Conservation (phyloP, 2,113 vertebrate species). For the Pituophis catenifer region DNA sequence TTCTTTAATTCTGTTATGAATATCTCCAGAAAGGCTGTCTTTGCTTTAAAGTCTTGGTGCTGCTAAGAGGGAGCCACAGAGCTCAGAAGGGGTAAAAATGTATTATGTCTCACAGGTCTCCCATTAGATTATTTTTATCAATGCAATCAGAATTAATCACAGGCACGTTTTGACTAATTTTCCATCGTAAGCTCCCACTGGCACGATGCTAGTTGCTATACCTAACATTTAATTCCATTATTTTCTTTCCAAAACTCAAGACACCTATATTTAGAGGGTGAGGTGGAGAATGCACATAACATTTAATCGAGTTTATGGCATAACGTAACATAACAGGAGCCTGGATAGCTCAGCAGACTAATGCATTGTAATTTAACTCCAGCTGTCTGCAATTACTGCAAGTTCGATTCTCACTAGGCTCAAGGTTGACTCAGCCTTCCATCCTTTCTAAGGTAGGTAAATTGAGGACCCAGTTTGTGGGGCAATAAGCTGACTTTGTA, state of each 20-base stretch:
- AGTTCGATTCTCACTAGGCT: too few relatives aligned
- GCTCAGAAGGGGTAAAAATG: slow-evolving; percentile 49
- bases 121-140: slow-evolving; percentile 74
- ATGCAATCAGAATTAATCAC: slow-evolving; percentile 74
- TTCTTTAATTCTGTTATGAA: slow-evolving; percentile 81
- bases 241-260: slow-evolving; percentile 29
- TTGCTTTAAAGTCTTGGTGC: slow-evolving; percentile 63
- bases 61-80: slow-evolving; percentile 69
- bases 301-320: neutral
- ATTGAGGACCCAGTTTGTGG: too few relatives aligned
- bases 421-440: too few relatives aligned
- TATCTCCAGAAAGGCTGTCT: slow-evolving; percentile 76
- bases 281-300: too few relatives aligned
- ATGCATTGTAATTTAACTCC: too few relatives aligned
- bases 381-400: too few relatives aligned
- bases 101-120: slow-evolving; percentile 68
- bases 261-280: slow-evolving; percentile 27
- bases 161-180: slow-evolving; percentile 66
- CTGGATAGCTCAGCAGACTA: too few relatives aligned
- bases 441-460: too few relatives aligned
- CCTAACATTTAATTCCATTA: slow-evolving; percentile 36
- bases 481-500: too few relatives aligned
- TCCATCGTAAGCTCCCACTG: slow-evolving; percentile 24
- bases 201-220: slow-evolving; percentile 23
- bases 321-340: too few relatives aligned